phyloP scores from a whole-genome alignment of 2,888 invertebrate species.

The Phaonia tiefii region DNA sequence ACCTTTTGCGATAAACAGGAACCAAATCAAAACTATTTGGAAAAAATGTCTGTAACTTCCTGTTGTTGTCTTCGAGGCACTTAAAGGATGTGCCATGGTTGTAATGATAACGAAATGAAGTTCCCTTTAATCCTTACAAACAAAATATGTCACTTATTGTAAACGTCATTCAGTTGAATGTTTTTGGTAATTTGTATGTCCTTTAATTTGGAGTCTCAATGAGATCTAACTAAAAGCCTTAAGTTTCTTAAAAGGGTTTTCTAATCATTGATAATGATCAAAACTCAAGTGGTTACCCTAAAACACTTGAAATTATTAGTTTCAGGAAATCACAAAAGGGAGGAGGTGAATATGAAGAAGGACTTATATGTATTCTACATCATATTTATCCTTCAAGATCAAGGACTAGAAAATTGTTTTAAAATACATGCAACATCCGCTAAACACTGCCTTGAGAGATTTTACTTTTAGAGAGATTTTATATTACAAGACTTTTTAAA shows the following conservation, averaged over 20 bases:
- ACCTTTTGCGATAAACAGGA: neutral
- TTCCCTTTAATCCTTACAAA: neutral
- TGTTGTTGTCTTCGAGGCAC: neutral
- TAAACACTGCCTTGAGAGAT: too few species aligned
- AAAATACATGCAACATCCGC: too few species aligned
- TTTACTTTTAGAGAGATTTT: too few species aligned
- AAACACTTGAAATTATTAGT: constrained; percentile 13
- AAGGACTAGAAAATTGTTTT: too few species aligned
- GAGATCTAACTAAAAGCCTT: neutral
- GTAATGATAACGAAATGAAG: neutral
- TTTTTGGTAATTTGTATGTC: neutral
- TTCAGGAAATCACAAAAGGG: too few species aligned
- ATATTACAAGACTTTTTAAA: too few species aligned
- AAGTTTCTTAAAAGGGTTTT: constrained; percentile 4
- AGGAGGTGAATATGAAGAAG: too few species aligned
- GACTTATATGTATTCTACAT: too few species aligned
- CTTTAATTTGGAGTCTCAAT: neutral
- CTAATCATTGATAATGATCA: constrained; percentile 9
- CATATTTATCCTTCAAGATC: too few species aligned
- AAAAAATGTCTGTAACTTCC: constrained; percentile 14
- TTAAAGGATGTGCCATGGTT: neutral
- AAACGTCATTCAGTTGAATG: neutral
- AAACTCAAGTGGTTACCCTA: neutral
- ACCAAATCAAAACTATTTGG: neutral
- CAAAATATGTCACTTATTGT: neutral